Base-by-base conservation (phyloP, 2,113 vertebrate genomes). In the Morone saxatilis region DNA sequence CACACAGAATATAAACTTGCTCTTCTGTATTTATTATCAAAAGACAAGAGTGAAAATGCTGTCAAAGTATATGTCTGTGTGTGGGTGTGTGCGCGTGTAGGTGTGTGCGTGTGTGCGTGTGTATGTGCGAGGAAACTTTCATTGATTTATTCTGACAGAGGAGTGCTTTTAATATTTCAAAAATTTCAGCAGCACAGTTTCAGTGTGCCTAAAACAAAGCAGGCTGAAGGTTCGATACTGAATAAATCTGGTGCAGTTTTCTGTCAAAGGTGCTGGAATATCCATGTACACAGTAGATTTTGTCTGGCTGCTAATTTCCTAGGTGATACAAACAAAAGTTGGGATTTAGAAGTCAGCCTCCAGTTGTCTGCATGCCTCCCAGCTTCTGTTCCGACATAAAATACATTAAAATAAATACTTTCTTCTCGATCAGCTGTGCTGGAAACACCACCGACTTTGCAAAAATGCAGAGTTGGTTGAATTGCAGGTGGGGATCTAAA, bases 101-200 rank as follows among this genome's bases (percentile, higher is more conserved):
- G 22, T 75, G 5, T 43, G 65, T 50, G 57, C 72, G 53, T 17
- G 19, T 36, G 14, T 13, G 22, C 54, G 7, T 56, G 20, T 22
- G 66, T 75, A 7, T 43, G 65, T 50, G 57, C 70, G 54, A 56
- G 62, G 72, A 80, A 75, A 62, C 80, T 76, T 74, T 69, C 59
- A 89, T 80, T 80, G 83, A 89, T 91, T 83, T 78, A 67, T 80
- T 83, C 71, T 87, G 80, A 82, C 48, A 17, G 81, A 45, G 57
- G 70, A 84, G 25, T 0, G 4, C 50, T 86, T 90, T 87, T 81
- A 85, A 84, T 88, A 86, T 81, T 78, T 74, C 0, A 60, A 38
- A 56, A 6, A 61, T 38, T 22, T 67, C 67, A 65, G 76, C 56
- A 6, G 38, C 51, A 68, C 48, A 17, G 65, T 19, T 81, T 72